Percentiles rank a stretch among this genome's conserved stretches.
phyloP scores from a whole-genome alignment of 2,888 invertebrate species.

The Eugnorisma glareosa region DNA sequence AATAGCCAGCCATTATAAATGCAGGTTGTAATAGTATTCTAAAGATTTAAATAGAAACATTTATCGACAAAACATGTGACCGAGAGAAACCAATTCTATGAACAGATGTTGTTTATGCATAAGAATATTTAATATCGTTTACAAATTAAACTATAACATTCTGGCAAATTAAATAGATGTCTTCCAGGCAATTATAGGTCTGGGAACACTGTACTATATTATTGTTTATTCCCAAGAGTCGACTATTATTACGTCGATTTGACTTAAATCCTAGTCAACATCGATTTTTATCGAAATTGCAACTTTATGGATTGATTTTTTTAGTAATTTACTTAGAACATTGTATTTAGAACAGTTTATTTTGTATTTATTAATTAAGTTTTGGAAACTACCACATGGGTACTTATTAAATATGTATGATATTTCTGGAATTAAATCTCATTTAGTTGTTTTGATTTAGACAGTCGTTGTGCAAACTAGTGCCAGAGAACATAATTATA shows the following conservation, averaged over 20 bases:
- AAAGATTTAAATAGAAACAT: slow-evolving; percentile 3
- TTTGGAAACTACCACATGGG: slow-evolving; percentile 13
- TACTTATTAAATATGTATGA: slow-evolving; percentile 19
- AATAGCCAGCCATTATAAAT: slow-evolving; percentile 45
- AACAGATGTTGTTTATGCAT: not conserved
- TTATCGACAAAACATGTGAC: slow-evolving; percentile 1
- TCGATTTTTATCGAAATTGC: slow-evolving; percentile 48
- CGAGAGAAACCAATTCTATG: slow-evolving; percentile 3
- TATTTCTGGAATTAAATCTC: slow-evolving; percentile 30
- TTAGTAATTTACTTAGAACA: slow-evolving; percentile 13
- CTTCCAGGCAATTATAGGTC: slow-evolving; percentile 29
- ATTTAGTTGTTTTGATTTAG: not conserved
- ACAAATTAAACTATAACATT: not conserved
- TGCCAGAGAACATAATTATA: not conserved
- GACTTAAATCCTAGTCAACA: slow-evolving; percentile 59
- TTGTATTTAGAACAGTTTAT: slow-evolving; percentile 11
- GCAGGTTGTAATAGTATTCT: slow-evolving; percentile 54
- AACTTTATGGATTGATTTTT: slow-evolving; percentile 46
- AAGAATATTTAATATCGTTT: slow-evolving; percentile 28
- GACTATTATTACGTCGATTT: slow-evolving; percentile 25
- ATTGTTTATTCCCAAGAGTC: slow-evolving; percentile 27
- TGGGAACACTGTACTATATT: not conserved
- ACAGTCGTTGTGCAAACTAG: not conserved
- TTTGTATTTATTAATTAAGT: slow-evolving; percentile 29
- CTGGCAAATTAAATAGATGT: slow-evolving; percentile 29